Evolutionary conservation across 2,888 invertebrate genomes (phyloP).

Genomic region (Creontiades dilutus): DNA sequence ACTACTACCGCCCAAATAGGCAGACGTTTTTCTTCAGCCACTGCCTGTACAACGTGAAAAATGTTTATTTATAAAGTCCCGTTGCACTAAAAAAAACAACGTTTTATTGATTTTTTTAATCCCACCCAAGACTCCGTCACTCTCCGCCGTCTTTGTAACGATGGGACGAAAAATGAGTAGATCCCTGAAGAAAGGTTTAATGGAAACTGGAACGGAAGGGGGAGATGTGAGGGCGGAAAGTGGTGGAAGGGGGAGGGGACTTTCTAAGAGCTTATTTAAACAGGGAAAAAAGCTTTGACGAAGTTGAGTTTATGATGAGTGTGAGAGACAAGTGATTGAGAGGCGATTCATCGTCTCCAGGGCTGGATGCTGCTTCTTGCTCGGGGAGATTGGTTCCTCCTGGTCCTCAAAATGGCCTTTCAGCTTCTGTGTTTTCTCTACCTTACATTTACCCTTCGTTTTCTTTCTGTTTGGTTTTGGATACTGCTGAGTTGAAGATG

Average conservation of each 20-base stretch:
- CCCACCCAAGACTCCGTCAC: too few species aligned
- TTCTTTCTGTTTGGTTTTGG: not conserved
- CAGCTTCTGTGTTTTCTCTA: not conserved
- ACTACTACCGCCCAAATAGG: too few species aligned
- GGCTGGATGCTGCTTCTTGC: not conserved
- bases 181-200: too few species aligned
- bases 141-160: too few species aligned
- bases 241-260: not conserved
- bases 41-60: too few species aligned
- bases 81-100: too few species aligned
- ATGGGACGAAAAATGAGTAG: too few species aligned
- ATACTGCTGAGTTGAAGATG: not conserved
- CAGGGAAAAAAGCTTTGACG: not conserved
- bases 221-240: too few species aligned
- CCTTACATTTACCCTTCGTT: slow-evolving; percentile 4
- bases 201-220: too few species aligned
- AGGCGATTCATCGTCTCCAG: slow-evolving; percentile 20
- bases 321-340: slow-evolving; percentile 39
- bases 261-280: not conserved
- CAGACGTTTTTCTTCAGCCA: too few species aligned
- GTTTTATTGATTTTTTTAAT: too few species aligned
- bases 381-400: slow-evolving; percentile 19
- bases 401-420: not conserved
- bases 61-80: too few species aligned
- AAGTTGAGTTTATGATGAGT: slow-evolving; percentile 18